Conservation (phyloP, 1,140 invertebrate genomes). For the Ceratosolen fusciceps region DNA sequence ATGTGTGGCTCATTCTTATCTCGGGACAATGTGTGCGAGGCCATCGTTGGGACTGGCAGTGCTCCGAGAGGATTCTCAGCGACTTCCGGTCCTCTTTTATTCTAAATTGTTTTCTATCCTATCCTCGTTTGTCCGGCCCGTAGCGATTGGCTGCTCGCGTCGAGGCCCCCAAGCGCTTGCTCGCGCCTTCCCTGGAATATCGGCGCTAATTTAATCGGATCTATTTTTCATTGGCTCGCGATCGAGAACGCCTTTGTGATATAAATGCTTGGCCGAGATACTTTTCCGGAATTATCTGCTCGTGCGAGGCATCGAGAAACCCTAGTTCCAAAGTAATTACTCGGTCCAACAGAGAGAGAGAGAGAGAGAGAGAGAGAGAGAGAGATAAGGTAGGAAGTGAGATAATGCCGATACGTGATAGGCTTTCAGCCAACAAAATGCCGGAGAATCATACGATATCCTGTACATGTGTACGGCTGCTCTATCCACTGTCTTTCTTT, state of each 20-base stretch:
- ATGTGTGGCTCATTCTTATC: conserved; percentile 18
- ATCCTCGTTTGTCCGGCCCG: not conserved
- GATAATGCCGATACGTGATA: not conserved
- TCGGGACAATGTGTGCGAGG: conserved; percentile 9
- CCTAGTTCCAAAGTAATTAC: not conserved
- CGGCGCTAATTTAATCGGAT: conserved; percentile 10
- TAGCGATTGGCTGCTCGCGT: no score
- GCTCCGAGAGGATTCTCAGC: not conserved
- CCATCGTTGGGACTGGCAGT: not conserved
- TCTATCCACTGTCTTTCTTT: not conserved
- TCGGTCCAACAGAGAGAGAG: no score
- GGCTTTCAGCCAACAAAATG: not conserved
- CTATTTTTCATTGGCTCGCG: not conserved
- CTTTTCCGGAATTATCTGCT: conserved; percentile 19
- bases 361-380: no score
- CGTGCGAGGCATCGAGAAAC: not conserved
- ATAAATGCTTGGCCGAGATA: not conserved
- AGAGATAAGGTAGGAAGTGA: conserved; percentile 4
- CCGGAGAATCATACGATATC: not conserved
- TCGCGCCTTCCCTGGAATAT: not conserved
- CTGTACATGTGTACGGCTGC: not conserved
- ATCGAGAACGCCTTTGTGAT: not conserved
- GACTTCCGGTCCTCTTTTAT: conserved; percentile 21
- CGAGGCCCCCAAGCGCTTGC: not conserved
- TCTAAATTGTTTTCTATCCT: not conserved